Evolutionary conservation across 2,888 invertebrate genomes (phyloP).

Genomic region (Bembecia ichneumoniformis): DNA sequence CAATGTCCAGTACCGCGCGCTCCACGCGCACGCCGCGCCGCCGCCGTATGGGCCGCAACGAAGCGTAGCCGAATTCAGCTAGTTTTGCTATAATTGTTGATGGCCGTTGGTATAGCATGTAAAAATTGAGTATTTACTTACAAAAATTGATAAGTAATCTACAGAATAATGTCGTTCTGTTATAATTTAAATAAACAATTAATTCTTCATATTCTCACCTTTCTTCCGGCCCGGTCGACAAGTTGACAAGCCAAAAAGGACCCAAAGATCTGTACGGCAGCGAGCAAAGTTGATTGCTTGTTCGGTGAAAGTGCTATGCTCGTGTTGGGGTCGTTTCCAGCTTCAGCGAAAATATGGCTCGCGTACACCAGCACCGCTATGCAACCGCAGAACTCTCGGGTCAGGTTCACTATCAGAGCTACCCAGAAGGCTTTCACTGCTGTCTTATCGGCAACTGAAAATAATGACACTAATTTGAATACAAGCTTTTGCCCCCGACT

Average conservation of each 20-base stretch:
- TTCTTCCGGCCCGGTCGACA: constrained; percentile 53
- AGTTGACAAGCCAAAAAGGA: constrained; percentile 62
- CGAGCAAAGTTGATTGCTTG: constrained; percentile 56
- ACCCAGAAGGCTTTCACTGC: constrained; percentile 61
- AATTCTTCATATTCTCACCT: constrained; percentile 28
- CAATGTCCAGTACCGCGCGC: too few relatives aligned
- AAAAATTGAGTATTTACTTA: too few relatives aligned
- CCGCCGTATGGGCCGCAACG: too few relatives aligned
- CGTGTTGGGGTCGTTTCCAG: constrained; percentile 32
- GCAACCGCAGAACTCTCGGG: constrained; percentile 61
- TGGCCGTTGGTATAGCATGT: too few relatives aligned
- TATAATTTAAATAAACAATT: too few relatives aligned
- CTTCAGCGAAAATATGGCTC: constrained; percentile 56
- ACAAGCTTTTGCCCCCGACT: too few relatives aligned
- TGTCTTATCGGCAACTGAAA: constrained; percentile 48
- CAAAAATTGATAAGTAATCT: too few relatives aligned
- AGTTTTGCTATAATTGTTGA: too few relatives aligned
- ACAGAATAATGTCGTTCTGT: too few relatives aligned
- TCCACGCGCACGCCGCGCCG: too few relatives aligned
- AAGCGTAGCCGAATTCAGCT: too few relatives aligned
- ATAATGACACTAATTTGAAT: neutral
- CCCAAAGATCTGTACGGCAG: constrained; percentile 55
- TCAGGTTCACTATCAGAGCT: constrained; percentile 53
- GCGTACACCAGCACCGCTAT: constrained; percentile 61
- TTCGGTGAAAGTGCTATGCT: constrained; percentile 51